A percentile compares a stretch with the other conserved stretches of the same genome.
These are phyloP conservation scores for Cyprinus carpio DNA, from an alignment of 2,113 vertebrate genomes.

Conservation along the genomic window DNA sequence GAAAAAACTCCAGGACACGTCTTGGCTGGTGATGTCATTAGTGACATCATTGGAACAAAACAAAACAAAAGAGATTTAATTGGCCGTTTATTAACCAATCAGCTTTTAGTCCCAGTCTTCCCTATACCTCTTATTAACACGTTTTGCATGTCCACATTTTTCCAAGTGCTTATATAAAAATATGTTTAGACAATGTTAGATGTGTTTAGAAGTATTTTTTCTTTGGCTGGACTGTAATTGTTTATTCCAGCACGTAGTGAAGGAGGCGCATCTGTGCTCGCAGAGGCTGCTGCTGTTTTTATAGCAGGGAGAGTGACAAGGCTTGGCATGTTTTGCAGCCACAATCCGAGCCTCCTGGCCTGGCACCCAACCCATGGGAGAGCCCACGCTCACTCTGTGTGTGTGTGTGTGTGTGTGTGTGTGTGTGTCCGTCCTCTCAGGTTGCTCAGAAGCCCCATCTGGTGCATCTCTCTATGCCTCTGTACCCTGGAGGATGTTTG, in stretches of 20 bases:
- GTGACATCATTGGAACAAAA: background rate
- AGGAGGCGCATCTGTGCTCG: slow-evolving; percentile 6
- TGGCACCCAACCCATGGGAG: background rate
- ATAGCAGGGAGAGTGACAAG: slow-evolving; percentile 21
- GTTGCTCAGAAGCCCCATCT: slow-evolving; percentile 58
- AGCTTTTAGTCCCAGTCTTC: background rate
- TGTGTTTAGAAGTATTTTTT: background rate
- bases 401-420: background rate
- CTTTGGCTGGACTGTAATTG: background rate
- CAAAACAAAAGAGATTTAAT: background rate
- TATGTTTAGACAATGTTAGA: background rate
- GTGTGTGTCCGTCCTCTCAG: background rate
- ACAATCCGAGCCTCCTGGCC: slow-evolving; percentile 26
- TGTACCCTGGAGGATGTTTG: slow-evolving; percentile 40
- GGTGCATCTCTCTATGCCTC: slow-evolving; percentile 20
- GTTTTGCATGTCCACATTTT: background rate
- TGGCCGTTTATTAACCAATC: background rate
- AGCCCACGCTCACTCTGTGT: background rate
- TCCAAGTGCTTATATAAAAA: background rate
- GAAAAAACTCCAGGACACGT: background rate
- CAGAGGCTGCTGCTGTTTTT: slow-evolving; percentile 22
- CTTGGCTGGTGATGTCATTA: background rate
- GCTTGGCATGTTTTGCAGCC: slow-evolving; percentile 19
- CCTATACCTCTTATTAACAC: background rate
- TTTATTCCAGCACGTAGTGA: background rate